These are phyloP conservation scores for Alectoris magna DNA, from an alignment of 2,797 vertebrate species.

Conservation along the genomic window DNA sequence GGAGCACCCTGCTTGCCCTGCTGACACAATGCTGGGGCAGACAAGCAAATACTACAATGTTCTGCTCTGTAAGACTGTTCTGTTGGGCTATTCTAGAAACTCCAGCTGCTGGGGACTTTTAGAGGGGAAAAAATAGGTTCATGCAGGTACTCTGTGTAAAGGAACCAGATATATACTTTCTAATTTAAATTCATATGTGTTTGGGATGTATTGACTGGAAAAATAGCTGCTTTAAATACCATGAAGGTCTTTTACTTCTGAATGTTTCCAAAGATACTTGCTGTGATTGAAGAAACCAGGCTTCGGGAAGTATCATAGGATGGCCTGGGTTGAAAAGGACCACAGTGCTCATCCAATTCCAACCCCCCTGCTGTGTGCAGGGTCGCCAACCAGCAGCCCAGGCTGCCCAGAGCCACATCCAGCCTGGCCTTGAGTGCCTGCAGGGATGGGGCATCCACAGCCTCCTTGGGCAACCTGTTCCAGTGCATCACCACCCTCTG, in stretches of 20 bases:
- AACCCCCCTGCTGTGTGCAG: too few relatives aligned
- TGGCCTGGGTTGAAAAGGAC: too few relatives aligned
- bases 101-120: neutral
- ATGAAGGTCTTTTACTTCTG: neutral
- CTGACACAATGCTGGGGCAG: neutral
- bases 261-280: neutral
- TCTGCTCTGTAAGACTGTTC: neutral
- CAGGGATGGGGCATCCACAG: too few relatives aligned
- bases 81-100: neutral
- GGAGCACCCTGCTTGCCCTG: neutral
- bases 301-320: neutral
- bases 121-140: neutral
- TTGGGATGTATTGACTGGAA: conserved; percentile 11
- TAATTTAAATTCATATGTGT: neutral
- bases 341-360: too few relatives aligned
- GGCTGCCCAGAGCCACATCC: too few relatives aligned
- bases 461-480: too few relatives aligned
- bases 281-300: neutral
- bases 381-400: too few relatives aligned
- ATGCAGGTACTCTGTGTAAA: neutral
- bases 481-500: too few relatives aligned
- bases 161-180: neutral
- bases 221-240: neutral
- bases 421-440: too few relatives aligned
- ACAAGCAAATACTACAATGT: fast-evolving